A percentile compares a stretch with the other conserved stretches of the same genome.
phyloP scores from a whole-genome alignment of 2,888 invertebrate species.

The Dryadula phaetusa region DNA sequence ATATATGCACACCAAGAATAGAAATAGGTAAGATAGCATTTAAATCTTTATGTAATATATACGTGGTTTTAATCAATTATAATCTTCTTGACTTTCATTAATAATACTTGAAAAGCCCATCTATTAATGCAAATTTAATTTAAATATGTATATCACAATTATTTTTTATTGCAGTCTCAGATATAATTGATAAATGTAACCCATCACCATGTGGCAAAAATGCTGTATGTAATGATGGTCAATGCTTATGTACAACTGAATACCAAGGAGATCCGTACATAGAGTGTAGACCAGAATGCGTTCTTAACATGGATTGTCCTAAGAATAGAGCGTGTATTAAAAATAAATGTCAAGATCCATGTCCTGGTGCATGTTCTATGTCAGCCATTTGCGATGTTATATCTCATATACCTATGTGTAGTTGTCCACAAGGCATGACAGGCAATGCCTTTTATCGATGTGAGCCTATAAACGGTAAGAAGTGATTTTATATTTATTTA shows the following conservation, averaged over 20 bases:
- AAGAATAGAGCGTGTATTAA: constrained; percentile 86
- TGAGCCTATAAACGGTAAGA: constrained; percentile 76
- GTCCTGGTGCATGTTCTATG: constrained; percentile 88
- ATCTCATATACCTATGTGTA: constrained; percentile 89
- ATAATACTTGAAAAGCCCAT: neutral
- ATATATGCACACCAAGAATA: constrained; percentile 72
- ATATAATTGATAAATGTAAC: constrained; percentile 77
- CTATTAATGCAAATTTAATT: constrained; percentile 21
- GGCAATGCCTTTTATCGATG: constrained; percentile 89
- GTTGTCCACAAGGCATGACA: constrained; percentile 87
- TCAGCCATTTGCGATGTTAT: constrained; percentile 89
- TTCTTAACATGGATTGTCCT: constrained; percentile 87
- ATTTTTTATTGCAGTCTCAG: constrained; percentile 56
- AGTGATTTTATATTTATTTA: neutral
- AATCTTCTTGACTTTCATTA: neutral
- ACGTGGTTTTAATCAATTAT: too few species aligned
- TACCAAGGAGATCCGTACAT: constrained; percentile 87
- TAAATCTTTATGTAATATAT: neutral
- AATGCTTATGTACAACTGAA: constrained; percentile 85
- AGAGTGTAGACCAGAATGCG: constrained; percentile 89
- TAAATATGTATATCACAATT: too few species aligned
- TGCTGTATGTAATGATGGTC: constrained; percentile 83
- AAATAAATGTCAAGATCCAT: constrained; percentile 89
- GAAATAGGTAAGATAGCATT: constrained; percentile 61
- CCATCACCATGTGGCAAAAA: constrained; percentile 88